phyloP scores from a whole-genome alignment of 92 coral and sea anemone species.

The Porites lobata region DNA sequence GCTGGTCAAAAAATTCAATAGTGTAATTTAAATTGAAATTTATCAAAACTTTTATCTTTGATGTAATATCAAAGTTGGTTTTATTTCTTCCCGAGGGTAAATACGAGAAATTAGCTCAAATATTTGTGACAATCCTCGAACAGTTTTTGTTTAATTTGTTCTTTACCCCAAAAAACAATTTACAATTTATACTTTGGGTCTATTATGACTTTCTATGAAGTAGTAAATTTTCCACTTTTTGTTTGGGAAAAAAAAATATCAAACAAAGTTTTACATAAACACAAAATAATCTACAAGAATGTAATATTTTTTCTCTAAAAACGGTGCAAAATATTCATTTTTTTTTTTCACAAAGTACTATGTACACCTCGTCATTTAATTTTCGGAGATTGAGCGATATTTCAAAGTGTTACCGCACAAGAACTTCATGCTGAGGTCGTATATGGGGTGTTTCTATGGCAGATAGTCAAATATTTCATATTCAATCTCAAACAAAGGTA shows the following conservation, averaged over 20 bases:
- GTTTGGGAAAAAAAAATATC: too few relatives aligned
- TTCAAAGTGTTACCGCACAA: constrained; percentile 18
- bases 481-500: constrained; percentile 4
- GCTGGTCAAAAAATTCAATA: not conserved
- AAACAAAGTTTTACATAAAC: too few relatives aligned
- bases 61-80: not conserved
- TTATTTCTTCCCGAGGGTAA: not conserved
- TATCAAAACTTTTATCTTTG: not conserved
- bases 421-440: constrained; percentile 17
- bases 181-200: not conserved
- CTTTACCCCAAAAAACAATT: not conserved
- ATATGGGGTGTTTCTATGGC: constrained; percentile 4
- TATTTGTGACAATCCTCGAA: not conserved
- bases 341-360: not conserved
- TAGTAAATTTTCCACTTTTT: too few relatives aligned
- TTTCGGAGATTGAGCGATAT: not conserved
- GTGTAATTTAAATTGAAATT: not conserved
- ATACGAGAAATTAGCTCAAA: not conserved
- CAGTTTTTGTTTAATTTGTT: not conserved
- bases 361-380: not conserved
- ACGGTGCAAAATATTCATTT: not conserved
- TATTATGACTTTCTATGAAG: too few relatives aligned
- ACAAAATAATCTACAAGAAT: not conserved
- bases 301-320: not conserved
- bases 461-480: constrained; percentile 1